Conservation (phyloP, 2,113 vertebrate genomes). For the Callospermophilus lateralis region DNA sequence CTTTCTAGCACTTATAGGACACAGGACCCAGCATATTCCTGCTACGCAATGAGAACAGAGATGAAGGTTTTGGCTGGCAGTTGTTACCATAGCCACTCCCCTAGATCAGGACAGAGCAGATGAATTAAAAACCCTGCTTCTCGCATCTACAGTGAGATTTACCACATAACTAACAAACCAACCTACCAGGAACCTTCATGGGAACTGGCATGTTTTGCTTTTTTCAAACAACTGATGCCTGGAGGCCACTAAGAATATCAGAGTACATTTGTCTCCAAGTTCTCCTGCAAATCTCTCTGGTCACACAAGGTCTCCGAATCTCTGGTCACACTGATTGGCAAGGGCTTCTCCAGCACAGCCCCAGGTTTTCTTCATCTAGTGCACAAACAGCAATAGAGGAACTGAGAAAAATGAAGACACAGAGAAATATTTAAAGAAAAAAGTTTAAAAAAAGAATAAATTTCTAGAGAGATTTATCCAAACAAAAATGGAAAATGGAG, state of each 20-base stretch:
- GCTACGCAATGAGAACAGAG: background rate
- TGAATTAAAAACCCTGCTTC: background rate
- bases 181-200: background rate
- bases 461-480: background rate
- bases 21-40: rapidly evolving
- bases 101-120: background rate
- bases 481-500: background rate
- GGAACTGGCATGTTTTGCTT: background rate
- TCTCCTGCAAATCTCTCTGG: too few relatives aligned
- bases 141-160: background rate
- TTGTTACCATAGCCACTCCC: background rate
- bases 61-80: background rate
- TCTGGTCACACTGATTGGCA: background rate
- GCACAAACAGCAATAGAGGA: background rate
- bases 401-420: background rate
- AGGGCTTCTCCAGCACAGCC: background rate
- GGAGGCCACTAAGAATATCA: background rate
- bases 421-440: background rate
- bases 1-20: too few relatives aligned
- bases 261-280: background rate
- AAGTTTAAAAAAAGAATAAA: too few relatives aligned
- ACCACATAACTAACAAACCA: background rate
- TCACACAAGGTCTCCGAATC: too few relatives aligned
- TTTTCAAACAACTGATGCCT: background rate
- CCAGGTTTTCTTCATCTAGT: background rate